phyloP scores from a whole-genome alignment of 2,888 invertebrate genomes.

The Noctua janthe region DNA sequence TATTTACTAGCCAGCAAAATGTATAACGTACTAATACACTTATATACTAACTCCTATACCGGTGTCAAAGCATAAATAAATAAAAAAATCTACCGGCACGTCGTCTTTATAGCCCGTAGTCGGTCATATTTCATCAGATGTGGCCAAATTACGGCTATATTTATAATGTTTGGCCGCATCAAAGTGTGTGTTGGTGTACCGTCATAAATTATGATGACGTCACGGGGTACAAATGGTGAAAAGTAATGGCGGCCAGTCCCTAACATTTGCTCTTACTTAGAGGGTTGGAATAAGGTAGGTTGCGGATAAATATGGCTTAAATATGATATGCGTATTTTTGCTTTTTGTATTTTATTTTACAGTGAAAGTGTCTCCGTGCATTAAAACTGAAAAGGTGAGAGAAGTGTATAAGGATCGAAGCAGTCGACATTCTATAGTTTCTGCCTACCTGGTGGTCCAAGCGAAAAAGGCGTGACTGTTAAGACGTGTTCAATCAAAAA shows the following conservation, averaged over 20 bases:
- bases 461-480: not conserved
- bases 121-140: conserved; percentile 55
- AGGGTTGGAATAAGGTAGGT: conserved; percentile 8
- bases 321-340: conserved; percentile 2
- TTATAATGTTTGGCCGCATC: conserved; percentile 66
- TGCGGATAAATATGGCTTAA: conserved; percentile 7
- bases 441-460: not conserved
- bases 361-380: not conserved
- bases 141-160: conserved; percentile 54
- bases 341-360: not conserved
- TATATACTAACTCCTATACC: not conserved
- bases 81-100: conserved; percentile 26
- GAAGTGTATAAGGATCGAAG: not conserved
- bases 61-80: conserved; percentile 29
- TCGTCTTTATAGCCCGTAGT: conserved; percentile 13
- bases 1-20: not conserved
- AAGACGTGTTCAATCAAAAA: too few relatives aligned
- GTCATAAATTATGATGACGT: conserved; percentile 71
- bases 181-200: conserved; percentile 68
- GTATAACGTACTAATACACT: conserved; percentile 4
- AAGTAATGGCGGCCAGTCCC: conserved; percentile 59
- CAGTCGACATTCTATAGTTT: not conserved
- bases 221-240: conserved; percentile 56
- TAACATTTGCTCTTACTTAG: conserved; percentile 47
- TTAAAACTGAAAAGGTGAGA: not conserved